Conservation (phyloP, 2,797 vertebrate species). For the Molossus molossus region DNA sequence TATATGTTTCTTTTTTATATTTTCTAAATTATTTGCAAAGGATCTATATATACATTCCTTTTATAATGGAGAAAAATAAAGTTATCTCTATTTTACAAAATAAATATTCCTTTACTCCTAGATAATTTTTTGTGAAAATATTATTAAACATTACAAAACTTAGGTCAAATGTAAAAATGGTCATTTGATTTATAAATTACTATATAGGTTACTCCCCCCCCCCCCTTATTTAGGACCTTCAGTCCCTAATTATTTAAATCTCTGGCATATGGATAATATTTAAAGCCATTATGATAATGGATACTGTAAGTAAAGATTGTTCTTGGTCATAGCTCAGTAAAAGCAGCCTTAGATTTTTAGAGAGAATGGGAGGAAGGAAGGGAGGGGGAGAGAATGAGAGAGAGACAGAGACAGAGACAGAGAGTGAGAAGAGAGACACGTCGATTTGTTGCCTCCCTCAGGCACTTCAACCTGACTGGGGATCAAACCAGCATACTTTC, state of each 20-base stretch:
- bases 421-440: too few relatives aligned
- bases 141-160: conserved; percentile 1
- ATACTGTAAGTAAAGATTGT: background rate
- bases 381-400: too few relatives aligned
- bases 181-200: background rate
- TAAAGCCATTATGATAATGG: background rate
- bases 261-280: background rate
- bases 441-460: too few relatives aligned
- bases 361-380: too few relatives aligned
- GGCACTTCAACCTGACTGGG: too few relatives aligned
- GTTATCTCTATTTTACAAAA: background rate
- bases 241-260: conserved; percentile 33
- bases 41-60: background rate
- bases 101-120: background rate
- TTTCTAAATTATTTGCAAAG: conserved; percentile 23
- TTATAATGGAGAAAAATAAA: background rate
- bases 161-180: background rate
- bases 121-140: background rate
- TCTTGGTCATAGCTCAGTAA: background rate
- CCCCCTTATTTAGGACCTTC: background rate
- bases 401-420: too few relatives aligned
- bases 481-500: background rate
- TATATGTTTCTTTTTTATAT: background rate
- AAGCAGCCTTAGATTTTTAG: background rate
- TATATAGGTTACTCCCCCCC: background rate